Conservation (phyloP, 2,797 vertebrate genomes). For the Atherinosoma microstoma region DNA sequence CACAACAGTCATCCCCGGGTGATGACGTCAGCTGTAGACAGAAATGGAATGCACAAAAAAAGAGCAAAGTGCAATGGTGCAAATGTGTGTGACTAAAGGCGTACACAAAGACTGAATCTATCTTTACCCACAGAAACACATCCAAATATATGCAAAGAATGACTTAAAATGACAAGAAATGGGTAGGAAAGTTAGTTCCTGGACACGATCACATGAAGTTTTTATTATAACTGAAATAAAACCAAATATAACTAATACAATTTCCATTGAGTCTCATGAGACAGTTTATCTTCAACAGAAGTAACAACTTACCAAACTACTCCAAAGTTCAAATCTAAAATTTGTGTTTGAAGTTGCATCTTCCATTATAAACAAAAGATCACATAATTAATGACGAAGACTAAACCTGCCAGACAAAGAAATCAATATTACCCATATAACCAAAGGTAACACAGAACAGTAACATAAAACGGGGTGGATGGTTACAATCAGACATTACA, state of each 20-base stretch:
- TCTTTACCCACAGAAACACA: neutral
- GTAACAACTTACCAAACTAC: neutral
- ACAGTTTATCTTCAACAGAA: neutral
- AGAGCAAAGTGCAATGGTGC: constrained; percentile 15
- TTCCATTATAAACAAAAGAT: neutral
- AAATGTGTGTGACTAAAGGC: constrained; percentile 18
- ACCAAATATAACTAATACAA: neutral
- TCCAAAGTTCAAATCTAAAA: neutral
- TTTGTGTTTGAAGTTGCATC: neutral
- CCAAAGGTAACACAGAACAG: constrained; percentile 19
- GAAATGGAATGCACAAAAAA: constrained; percentile 27
- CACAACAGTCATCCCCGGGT: constrained; percentile 62
- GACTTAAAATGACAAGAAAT: neutral
- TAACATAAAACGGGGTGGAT: constrained; percentile 29
- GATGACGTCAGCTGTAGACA: constrained; percentile 56
- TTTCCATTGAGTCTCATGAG: too few species aligned
- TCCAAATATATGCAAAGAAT: neutral
- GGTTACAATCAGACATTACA: constrained; percentile 46
- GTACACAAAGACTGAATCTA: constrained; percentile 1
- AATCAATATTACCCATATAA: constrained; percentile 13
- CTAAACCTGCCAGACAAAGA: neutral
- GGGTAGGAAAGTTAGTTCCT: neutral
- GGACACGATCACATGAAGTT: neutral
- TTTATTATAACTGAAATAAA: neutral
- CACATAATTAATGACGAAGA: neutral